Percentiles rank a stretch among this genome's conserved stretches.
phyloP scores from a whole-genome alignment of 2,797 vertebrate genomes.

The Zenarchopterus dispar region DNA sequence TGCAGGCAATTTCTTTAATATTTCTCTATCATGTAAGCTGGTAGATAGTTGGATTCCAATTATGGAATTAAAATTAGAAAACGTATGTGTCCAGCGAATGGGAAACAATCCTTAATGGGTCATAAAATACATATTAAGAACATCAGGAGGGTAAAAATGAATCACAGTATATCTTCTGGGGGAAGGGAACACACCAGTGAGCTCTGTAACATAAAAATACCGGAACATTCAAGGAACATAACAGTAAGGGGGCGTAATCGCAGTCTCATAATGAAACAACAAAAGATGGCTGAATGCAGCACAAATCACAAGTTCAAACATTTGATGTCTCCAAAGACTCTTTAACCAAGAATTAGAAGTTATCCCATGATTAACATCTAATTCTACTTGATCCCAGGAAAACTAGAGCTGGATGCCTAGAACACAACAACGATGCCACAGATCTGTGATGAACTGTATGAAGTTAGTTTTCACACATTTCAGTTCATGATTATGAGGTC shows the following conservation, averaged over 20 bases:
- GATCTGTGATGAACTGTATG: conserved; percentile 28
- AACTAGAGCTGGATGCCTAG: background rate
- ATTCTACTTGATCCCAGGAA: background rate
- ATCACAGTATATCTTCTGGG: background rate
- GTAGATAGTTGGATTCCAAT: background rate
- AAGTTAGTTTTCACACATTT: conserved; percentile 43
- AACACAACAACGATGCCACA: conserved; percentile 11
- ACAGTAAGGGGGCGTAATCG: too few relatives aligned
- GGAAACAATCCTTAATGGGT: background rate
- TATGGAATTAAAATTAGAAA: background rate
- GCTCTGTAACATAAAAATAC: too few relatives aligned
- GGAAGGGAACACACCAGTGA: too few relatives aligned
- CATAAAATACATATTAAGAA: background rate
- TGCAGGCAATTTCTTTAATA: too few relatives aligned
- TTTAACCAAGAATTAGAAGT: conserved; percentile 4
- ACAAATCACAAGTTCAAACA: background rate
- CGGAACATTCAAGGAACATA: too few relatives aligned
- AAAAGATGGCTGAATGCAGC: background rate
- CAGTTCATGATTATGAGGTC: conserved; percentile 49
- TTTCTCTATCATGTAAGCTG: background rate
- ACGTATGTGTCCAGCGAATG: background rate
- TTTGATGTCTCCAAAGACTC: background rate
- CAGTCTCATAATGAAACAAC: too few relatives aligned
- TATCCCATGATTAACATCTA: background rate
- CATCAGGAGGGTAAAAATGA: background rate